Evolutionary conservation across 2,888 invertebrate genomes (phyloP).

Genomic region (Drosophila meridionalis): DNA sequence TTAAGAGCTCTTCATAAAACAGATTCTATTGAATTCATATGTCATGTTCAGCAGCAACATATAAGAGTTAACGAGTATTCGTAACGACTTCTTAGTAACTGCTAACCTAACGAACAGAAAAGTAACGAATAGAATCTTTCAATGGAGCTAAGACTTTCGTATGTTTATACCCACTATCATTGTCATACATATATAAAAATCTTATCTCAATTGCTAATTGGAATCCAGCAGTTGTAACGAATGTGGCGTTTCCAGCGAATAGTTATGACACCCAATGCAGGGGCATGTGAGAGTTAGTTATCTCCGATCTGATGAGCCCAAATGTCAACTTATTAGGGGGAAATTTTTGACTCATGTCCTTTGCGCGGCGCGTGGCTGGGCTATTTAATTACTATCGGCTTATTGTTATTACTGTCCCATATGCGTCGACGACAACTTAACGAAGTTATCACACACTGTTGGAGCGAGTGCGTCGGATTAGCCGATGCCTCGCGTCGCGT

Average conservation of each 20-base stretch:
- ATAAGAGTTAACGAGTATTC: no score
- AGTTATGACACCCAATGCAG: background rate
- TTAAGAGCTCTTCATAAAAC: background rate
- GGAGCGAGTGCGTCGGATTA: conserved; percentile 61
- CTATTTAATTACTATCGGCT: conserved; percentile 73
- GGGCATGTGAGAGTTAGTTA: background rate
- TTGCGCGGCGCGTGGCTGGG: conserved; percentile 58
- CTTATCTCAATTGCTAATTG: background rate
- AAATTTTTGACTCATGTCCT: conserved; percentile 12
- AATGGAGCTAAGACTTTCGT: background rate
- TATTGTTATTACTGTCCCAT: conserved; percentile 70
- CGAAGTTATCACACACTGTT: conserved; percentile 67
- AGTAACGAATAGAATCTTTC: background rate
- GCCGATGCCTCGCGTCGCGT: conserved; percentile 36
- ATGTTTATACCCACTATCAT: background rate
- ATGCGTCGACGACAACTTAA: conserved; percentile 72
- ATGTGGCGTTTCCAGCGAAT: background rate
- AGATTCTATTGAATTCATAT: no score
- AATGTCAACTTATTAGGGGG: conserved; percentile 9
- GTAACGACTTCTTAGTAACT: background rate
- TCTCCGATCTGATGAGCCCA: background rate
- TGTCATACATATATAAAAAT: background rate
- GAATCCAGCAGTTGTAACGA: background rate
- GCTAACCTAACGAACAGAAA: background rate
- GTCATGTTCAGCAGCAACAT: background rate